Conservation (phyloP, 2,888 invertebrate species). For the Caenorhabditis panamensis region DNA sequence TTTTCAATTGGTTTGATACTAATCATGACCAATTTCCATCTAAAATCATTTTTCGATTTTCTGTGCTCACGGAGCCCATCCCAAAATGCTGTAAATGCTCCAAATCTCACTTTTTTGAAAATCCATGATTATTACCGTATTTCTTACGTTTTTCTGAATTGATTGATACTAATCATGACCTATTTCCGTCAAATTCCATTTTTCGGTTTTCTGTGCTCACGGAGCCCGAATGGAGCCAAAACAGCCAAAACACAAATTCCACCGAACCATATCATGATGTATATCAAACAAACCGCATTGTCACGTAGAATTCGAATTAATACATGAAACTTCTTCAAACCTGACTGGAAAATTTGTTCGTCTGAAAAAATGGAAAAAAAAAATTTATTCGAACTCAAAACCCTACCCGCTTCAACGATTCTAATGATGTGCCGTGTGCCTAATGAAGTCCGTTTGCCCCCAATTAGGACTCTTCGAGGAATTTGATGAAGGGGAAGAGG, state of each 20-base stretch:
- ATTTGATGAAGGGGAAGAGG: conserved; percentile 13
- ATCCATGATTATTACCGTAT: neutral
- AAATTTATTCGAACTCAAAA: neutral
- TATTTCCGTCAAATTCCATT: neutral
- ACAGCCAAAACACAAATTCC: neutral
- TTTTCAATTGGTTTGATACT: neutral
- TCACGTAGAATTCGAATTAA: neutral
- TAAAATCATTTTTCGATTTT: neutral
- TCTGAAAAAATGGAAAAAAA: neutral
- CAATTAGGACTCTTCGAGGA: conserved; percentile 15
- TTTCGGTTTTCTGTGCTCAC: neutral
- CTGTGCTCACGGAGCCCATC: neutral
- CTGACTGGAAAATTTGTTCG: too few species aligned
- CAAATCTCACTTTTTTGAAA: neutral
- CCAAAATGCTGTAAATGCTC: too few species aligned
- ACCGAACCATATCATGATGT: neutral
- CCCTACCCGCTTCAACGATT: neutral
- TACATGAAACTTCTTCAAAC: neutral
- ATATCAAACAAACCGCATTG: neutral
- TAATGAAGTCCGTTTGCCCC: conserved; percentile 6
- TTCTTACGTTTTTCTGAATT: too few species aligned
- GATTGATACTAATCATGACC: neutral
- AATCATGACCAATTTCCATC: neutral
- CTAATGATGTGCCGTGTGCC: neutral
- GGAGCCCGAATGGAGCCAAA: neutral